Percentiles rank a stretch among this genome's conserved stretches.
These are phyloP conservation scores for Trinectes maculatus DNA, from an alignment of 2,113 vertebrate genomes.

Conservation along the genomic window DNA sequence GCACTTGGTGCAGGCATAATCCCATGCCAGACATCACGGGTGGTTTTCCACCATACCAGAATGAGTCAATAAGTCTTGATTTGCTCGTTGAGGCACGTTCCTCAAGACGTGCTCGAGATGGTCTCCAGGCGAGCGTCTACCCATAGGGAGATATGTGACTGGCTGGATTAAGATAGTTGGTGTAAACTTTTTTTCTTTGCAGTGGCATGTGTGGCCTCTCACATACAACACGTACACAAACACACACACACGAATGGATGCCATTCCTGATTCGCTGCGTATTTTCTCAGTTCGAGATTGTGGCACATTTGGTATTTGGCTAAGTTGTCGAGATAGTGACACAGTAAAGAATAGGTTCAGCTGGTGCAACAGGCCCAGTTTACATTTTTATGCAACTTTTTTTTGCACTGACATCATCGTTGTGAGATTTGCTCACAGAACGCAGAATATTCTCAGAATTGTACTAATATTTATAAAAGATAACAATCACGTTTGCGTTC, in stretches of 20 bases:
- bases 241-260: conserved; percentile 31
- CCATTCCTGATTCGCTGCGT: conserved; percentile 26
- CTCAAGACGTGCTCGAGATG: conserved; percentile 44
- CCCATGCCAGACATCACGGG: conserved; percentile 61
- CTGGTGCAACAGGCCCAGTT: conserved; percentile 29
- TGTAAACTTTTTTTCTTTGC: conserved; percentile 39
- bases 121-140: conserved; percentile 32
- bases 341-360: conserved; percentile 44
- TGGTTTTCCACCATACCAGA: conserved; percentile 66
- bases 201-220: conserved; percentile 25
- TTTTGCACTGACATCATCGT: conserved; percentile 27
- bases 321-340: conserved; percentile 41
- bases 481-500: conserved; percentile 48
- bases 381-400: conserved; percentile 41
- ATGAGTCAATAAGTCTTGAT: conserved; percentile 55
- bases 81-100: conserved; percentile 65
- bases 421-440: conserved; percentile 33
- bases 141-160: conserved; percentile 37
- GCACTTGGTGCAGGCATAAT: conserved; percentile 38
- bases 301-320: conserved; percentile 21
- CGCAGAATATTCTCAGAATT: conserved; percentile 57
- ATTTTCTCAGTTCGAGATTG: conserved; percentile 22
- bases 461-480: conserved; percentile 64
- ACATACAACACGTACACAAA: conserved; percentile 40
- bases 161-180: conserved; percentile 55